Evolutionary conservation across 2,797 vertebrate species (phyloP), one percentile per base, ranked within the genome.

Genomic region (Trachops cirrhosus): DNA sequence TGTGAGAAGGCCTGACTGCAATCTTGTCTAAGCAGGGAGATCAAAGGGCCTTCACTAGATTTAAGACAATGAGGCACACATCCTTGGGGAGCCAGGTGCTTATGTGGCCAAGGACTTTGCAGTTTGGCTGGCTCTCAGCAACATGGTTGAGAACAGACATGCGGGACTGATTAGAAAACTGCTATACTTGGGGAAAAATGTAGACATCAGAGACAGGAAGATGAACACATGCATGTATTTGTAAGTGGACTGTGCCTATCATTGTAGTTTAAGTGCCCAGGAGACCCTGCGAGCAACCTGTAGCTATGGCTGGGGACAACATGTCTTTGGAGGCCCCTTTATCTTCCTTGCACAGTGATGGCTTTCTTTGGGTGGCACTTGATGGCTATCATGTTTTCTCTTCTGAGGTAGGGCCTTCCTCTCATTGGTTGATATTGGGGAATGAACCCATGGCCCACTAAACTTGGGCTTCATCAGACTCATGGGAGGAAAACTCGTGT

Each of bases 81-180:
- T 88, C 70, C 82, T 75, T 79, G 73, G 83, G 84, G 32, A 90
- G 32, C 82, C 71, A 95, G 93, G 96, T 96, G 71, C 87, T 89
- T 83, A 92, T 88, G 77, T 92, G 84, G 94, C 95, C 94, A 90
- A 96, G 94, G 88, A 92, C 93, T 95, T 77, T 75, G 75, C 52
- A 95, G 54, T 62, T 94, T 91, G 93, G 48, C 80, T 88, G 86
- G 24, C 48, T 92, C 8, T 85, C 84, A 87, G 57, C 37, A 73
- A 52, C 80, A 52, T 48, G 32, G 48, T 24, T 89, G 77, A 86
- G 77, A 89, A 68, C 6, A 84, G 37, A 89, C 93, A 86, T 71
- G 48, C 9, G 50, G 89, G 78, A 84, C 64, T 92, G 87, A 93
- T 96, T 94, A 96, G 90, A 77, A 83, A 96, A 83, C 79, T 84